Evolutionary conservation across 2,888 invertebrate genomes (phyloP).

Genomic region (Acronicta aceris): DNA sequence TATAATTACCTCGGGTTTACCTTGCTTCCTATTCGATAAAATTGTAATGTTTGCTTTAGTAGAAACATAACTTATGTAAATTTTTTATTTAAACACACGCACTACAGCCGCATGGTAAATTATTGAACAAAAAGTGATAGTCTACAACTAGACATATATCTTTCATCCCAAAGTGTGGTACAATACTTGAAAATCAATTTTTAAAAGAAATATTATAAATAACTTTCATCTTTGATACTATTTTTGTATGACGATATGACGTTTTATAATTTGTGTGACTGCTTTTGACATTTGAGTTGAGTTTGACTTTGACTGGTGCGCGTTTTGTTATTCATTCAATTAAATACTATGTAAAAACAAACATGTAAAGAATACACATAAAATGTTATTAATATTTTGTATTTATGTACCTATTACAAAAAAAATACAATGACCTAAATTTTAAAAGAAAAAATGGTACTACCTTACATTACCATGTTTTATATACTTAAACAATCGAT

Average conservation of each 20-base stretch:
- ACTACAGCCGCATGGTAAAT: slow-evolving; percentile 64
- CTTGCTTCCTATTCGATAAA: slow-evolving; percentile 79
- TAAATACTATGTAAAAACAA: too few species aligned
- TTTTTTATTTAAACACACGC: slow-evolving; percentile 66
- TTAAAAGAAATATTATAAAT: slow-evolving; percentile 79
- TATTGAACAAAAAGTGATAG: slow-evolving; percentile 63
- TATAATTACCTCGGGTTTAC: slow-evolving; percentile 78
- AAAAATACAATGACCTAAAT: too few species aligned
- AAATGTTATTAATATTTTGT: too few species aligned
- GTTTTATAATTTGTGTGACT: slow-evolving; percentile 49
- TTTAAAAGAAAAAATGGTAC: too few species aligned
- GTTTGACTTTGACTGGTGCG: slow-evolving; percentile 17
- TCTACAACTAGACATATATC: slow-evolving; percentile 60
- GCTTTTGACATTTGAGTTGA: slow-evolving; percentile 58
- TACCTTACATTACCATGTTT: too few species aligned
- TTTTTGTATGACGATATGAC: slow-evolving; percentile 77
- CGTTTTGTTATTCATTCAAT: slow-evolving; percentile 40
- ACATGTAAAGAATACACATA: too few species aligned
- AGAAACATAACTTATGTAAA: slow-evolving; percentile 85
- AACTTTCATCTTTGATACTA: slow-evolving; percentile 86
- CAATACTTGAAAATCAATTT: slow-evolving; percentile 65
- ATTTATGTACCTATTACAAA: too few species aligned
- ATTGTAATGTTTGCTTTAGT: slow-evolving; percentile 80
- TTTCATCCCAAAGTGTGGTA: slow-evolving; percentile 66
- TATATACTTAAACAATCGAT: too few species aligned